phyloP scores from a whole-genome alignment of 2,888 invertebrate species.

The Rhogogaster chlorosoma region DNA sequence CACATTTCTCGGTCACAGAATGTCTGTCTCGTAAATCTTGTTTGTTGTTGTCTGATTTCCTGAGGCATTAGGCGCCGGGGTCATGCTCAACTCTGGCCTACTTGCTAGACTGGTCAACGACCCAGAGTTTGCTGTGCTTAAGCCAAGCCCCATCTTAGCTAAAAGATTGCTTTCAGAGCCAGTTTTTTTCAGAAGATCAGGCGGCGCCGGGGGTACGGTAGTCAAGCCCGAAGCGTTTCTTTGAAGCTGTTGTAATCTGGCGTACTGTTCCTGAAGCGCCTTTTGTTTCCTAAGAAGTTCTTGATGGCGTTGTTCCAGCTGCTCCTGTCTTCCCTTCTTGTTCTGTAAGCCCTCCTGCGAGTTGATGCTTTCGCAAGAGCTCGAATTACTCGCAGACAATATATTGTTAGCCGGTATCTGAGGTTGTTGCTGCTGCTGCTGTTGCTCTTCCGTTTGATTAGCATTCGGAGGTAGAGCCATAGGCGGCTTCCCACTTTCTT shows the following conservation, averaged over 20 bases:
- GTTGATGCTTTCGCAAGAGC: conserved; percentile 88
- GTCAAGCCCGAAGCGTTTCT: conserved; percentile 84
- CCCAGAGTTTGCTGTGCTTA: conserved; percentile 81
- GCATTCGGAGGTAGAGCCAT: conserved; percentile 69
- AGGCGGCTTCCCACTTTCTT: conserved; percentile 69
- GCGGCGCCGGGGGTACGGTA: conserved; percentile 82
- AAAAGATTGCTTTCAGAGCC: conserved; percentile 93
- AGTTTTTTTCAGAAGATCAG: conserved; percentile 88
- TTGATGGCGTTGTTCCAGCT: conserved; percentile 92
- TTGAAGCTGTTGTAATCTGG: conserved; percentile 92
- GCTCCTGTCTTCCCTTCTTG: conserved; percentile 84
- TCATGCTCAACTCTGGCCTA: conserved; percentile 54
- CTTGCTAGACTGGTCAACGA: conserved; percentile 81
- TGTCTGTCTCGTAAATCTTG: conserved; percentile 95
- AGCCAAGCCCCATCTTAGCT: conserved; percentile 89
- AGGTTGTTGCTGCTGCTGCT: conserved; percentile 40
- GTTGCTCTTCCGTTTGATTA: conserved; percentile 50
- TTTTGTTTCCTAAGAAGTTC: conserved; percentile 93
- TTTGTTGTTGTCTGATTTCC: conserved; percentile 81
- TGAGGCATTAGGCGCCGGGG: conserved; percentile 59
- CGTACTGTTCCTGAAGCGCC: conserved; percentile 94
- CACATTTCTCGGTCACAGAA: conserved; percentile 86
- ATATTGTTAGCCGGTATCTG: conserved; percentile 68
- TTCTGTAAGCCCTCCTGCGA: conserved; percentile 83
- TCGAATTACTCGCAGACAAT: conserved; percentile 83